Percentiles rank a stretch among this genome's conserved stretches.
phyloP scores from a whole-genome alignment of 2,113 vertebrate species.

The Centropus bengalensis region DNA sequence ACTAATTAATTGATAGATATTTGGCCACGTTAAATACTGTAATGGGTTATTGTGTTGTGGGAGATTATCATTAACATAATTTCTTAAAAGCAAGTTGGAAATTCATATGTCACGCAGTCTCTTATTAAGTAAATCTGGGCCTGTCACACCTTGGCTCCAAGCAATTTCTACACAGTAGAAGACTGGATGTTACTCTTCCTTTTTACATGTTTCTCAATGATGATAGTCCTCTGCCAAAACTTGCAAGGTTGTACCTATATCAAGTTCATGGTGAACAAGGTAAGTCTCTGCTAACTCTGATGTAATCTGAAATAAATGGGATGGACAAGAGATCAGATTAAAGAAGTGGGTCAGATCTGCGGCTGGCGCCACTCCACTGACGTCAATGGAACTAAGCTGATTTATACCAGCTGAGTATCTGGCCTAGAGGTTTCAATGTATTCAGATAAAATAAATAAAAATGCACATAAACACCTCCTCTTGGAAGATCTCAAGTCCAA shows the following conservation, averaged over 20 bases:
- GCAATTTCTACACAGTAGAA: not conserved
- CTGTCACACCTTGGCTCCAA: not conserved
- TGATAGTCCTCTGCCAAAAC: not conserved
- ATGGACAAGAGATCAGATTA: slow-evolving; percentile 66
- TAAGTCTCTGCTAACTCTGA: slow-evolving; percentile 41
- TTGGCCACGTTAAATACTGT: not conserved
- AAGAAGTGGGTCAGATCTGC: slow-evolving; percentile 62
- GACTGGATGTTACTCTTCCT: not conserved
- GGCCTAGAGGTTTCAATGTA: not conserved
- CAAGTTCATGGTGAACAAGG: slow-evolving; percentile 29
- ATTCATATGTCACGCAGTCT: not conserved
- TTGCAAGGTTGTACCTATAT: slow-evolving; percentile 1
- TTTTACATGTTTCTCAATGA: not conserved
- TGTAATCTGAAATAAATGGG: slow-evolving; percentile 58
- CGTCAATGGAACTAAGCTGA: slow-evolving; percentile 64
- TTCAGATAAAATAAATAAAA: slow-evolving; percentile 48
- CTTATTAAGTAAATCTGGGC: not conserved
- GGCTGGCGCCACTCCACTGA: slow-evolving; percentile 8
- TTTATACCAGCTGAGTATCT: slow-evolving; percentile 52
- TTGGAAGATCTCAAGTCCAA: slow-evolving; percentile 13
- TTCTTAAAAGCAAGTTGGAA: not conserved
- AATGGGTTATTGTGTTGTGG: not conserved
- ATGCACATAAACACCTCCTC: not conserved
- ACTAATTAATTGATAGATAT: not conserved
- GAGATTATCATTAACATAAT: not conserved